Evolutionary conservation across 2,888 invertebrate species (phyloP).

Genomic region (Noctua comes): DNA sequence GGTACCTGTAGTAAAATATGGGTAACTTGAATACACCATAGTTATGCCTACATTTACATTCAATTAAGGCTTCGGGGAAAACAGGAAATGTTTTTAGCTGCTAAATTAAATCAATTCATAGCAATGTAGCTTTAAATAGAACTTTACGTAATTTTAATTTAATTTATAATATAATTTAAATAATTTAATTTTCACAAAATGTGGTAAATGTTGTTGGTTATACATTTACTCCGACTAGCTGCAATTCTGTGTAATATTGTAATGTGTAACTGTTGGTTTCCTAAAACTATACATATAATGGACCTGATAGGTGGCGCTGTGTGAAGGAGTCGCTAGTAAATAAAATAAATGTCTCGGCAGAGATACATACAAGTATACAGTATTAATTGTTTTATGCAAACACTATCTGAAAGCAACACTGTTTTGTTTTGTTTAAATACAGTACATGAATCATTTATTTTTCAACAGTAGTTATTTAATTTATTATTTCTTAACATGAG

Average conservation of each 20-base stretch:
- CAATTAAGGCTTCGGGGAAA: background rate
- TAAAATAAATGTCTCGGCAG: background rate
- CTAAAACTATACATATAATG: too few relatives aligned
- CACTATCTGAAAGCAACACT: background rate
- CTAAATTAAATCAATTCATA: background rate
- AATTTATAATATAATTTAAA: too few relatives aligned
- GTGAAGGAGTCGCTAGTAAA: too few relatives aligned
- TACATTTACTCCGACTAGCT: too few relatives aligned
- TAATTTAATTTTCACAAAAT: too few relatives aligned
- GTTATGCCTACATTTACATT: background rate
- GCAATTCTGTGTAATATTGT: too few relatives aligned
- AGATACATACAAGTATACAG: background rate
- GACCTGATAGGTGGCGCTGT: too few relatives aligned
- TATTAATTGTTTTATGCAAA: background rate
- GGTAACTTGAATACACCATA: background rate
- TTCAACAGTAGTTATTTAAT: background rate
- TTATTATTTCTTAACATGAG: slow-evolving; percentile 20
- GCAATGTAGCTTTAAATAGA: background rate
- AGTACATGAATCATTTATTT: slow-evolving; percentile 15
- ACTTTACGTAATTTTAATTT: too few relatives aligned
- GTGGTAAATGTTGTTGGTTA: too few relatives aligned
- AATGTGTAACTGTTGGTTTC: too few relatives aligned
- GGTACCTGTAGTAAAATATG: too few relatives aligned
- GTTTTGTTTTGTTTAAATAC: background rate
- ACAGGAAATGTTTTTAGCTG: background rate